phyloP scores from a whole-genome alignment of 2,888 invertebrate species.

The Limenitis camilla region DNA sequence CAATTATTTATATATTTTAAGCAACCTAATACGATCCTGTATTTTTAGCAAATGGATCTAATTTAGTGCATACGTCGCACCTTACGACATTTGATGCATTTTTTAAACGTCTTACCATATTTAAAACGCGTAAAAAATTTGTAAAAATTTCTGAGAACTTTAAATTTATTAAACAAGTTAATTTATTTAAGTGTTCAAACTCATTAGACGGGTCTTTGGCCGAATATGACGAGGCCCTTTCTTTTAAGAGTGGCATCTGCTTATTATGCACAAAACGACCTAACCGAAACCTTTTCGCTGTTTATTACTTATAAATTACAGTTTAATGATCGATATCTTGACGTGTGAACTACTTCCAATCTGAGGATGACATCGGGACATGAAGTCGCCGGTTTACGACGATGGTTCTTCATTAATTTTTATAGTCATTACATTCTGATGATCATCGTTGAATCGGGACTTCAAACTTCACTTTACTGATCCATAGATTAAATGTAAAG shows the following conservation, averaged over 20 bases:
- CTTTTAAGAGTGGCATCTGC: constrained; percentile 5
- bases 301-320: constrained; percentile 21
- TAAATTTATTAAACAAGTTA: no score
- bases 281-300: constrained; percentile 5
- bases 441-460: not conserved
- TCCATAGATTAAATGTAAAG: no score
- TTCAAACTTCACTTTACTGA: no score
- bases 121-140: no score
- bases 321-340: constrained; percentile 23
- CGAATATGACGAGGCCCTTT: not conserved
- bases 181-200: constrained; percentile 4
- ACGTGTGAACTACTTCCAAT: constrained; percentile 25
- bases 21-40: no score
- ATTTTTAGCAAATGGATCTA: no score
- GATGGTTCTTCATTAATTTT: constrained; percentile 28
- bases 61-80: no score
- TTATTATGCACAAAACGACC: constrained; percentile 10
- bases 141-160: no score
- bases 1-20: no score
- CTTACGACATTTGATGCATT: no score
- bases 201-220: constrained; percentile 7
- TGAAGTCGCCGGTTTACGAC: constrained; percentile 30
- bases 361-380: constrained; percentile 25
- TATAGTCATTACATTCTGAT: constrained; percentile 26
- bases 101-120: no score